A percentile compares a stretch with the other conserved stretches of the same genome.
phyloP scores from a whole-genome alignment of 2,888 invertebrate species.

The Plebejus melissa region DNA sequence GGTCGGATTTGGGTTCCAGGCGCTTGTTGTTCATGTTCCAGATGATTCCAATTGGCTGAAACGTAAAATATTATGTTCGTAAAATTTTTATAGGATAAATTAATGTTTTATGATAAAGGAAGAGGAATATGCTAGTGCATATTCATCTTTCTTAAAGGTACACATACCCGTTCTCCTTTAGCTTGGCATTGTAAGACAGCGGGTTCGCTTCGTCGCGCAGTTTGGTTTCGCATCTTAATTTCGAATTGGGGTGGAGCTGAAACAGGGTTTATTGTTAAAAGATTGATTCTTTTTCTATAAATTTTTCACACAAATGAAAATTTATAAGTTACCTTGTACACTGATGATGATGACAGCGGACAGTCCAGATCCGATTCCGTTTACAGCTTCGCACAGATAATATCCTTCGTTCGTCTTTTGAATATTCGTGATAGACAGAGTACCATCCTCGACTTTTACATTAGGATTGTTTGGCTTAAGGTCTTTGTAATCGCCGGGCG shows the following conservation, averaged over 20 bases:
- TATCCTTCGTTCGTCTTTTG: conserved; percentile 96
- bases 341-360: conserved; percentile 96
- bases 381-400: conserved; percentile 96
- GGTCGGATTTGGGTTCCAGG: conserved; percentile 92
- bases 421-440: conserved; percentile 92
- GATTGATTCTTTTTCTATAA: not conserved
- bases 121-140: no score
- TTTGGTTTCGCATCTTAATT: conserved; percentile 94
- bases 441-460: conserved; percentile 96
- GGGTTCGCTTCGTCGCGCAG: conserved; percentile 92
- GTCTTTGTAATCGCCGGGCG: conserved; percentile 95
- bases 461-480: conserved; percentile 93
- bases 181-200: conserved; percentile 95
- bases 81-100: no score
- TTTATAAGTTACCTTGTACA: conserved; percentile 86
- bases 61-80: not conserved
- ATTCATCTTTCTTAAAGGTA: not conserved
- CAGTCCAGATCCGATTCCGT: conserved; percentile 96
- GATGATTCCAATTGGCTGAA: conserved; percentile 90
- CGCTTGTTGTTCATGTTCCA: conserved; percentile 98
- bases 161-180: conserved; percentile 88
- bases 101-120: no score
- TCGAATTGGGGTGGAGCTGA: conserved; percentile 95
- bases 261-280: conserved; percentile 5
- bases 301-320: not conserved